phyloP scores from a whole-genome alignment of 2,113 vertebrate species.

The Strix aluco region DNA sequence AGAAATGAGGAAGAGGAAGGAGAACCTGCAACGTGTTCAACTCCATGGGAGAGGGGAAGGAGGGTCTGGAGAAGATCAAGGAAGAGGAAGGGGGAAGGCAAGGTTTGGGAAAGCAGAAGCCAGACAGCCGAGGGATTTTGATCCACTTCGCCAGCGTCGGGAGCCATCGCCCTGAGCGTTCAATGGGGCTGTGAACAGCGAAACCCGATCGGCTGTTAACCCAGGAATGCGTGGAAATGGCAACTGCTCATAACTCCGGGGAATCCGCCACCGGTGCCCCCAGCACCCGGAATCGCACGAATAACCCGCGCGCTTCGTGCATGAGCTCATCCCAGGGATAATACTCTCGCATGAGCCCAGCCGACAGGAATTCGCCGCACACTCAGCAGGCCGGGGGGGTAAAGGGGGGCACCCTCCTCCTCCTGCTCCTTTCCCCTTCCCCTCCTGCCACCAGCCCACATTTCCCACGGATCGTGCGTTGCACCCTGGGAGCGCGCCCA shows the following conservation, averaged over 20 bases:
- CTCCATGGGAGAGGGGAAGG: not conserved
- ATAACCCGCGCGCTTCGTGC: constrained; percentile 60
- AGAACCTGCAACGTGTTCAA: not conserved
- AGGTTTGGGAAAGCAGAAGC: constrained; percentile 7
- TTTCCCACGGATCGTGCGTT: not conserved
- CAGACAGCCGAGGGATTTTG: not conserved
- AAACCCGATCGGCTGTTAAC: constrained; percentile 66
- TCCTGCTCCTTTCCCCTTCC: not conserved
- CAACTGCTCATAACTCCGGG: constrained; percentile 74
- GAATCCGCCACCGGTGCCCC: constrained; percentile 68
- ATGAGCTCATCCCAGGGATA: constrained; percentile 67
- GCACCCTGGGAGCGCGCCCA: not conserved
- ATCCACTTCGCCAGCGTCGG: not conserved
- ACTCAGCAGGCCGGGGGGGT: not conserved
- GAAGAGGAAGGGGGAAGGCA: not conserved
- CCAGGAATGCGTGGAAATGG: constrained; percentile 74
- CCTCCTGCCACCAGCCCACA: not conserved
- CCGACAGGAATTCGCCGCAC: constrained; percentile 4
- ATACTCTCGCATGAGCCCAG: constrained; percentile 52
- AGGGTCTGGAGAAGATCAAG: not conserved
- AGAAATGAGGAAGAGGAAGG: not conserved
- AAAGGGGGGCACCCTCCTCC: not conserved
- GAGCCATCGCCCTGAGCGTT: not conserved
- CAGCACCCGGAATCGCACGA: constrained; percentile 71
- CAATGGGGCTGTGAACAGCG: constrained; percentile 36